Percentiles rank a stretch among this genome's conserved stretches.
Conservation (phyloP, 2,888 invertebrate species). For the Unio pictorum region DNA sequence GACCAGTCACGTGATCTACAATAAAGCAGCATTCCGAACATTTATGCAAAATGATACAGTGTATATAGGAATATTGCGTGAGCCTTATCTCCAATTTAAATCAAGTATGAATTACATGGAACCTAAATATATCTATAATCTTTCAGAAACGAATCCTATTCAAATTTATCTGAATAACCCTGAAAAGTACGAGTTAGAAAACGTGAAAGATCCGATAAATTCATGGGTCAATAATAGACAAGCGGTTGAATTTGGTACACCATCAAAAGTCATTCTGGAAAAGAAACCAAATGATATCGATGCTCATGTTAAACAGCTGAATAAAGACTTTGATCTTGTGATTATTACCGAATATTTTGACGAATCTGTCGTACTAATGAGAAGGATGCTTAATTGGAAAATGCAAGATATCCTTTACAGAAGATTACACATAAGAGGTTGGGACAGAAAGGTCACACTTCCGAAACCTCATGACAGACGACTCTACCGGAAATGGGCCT, state of each 20-base stretch:
- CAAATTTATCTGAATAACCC: constrained; percentile 36
- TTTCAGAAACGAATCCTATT: constrained; percentile 25
- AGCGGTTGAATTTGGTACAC: constrained; percentile 44
- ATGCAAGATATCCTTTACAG: constrained; percentile 46
- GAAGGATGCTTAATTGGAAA: constrained; percentile 44
- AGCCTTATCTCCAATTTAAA: constrained; percentile 42
- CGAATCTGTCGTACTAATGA: constrained; percentile 50
- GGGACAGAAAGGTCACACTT: constrained; percentile 30
- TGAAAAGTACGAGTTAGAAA: constrained; percentile 18
- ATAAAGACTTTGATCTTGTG: constrained; percentile 47
- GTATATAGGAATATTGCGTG: constrained; percentile 43
- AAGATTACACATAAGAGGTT: constrained; percentile 27
- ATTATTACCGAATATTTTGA: constrained; percentile 53
- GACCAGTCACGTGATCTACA: constrained; percentile 44
- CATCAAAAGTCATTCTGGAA: constrained; percentile 24
- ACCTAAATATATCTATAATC: constrained; percentile 32
- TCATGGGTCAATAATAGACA: constrained; percentile 45
- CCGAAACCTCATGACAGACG: constrained; percentile 26
- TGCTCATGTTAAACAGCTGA: constrained; percentile 35
- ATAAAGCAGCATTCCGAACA: constrained; percentile 26
- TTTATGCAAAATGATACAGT: constrained; percentile 28
- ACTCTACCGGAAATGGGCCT: constrained; percentile 25
- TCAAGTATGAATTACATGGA: constrained; percentile 44
- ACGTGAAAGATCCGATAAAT: constrained; percentile 8
- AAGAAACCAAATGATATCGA: constrained; percentile 26